Evolutionary conservation across 2,888 invertebrate genomes (phyloP), one percentile per base, ranked within the genome.

Genomic region (Meteorus colon): DNA sequence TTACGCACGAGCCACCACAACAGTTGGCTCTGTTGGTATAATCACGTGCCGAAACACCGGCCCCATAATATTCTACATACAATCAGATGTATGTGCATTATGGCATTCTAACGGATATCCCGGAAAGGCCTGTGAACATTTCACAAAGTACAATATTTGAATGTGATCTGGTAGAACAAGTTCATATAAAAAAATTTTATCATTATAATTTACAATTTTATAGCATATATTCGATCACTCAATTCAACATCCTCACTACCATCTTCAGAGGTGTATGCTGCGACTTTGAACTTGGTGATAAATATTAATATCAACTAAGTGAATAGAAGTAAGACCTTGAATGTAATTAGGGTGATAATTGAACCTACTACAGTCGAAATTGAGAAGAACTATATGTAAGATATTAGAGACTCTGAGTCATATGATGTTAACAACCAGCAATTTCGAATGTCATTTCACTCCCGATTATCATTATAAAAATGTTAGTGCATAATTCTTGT

Each of bases 1-100:
- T 76, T 69, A 76, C 76, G 76, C 76, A 76, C 76, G 76, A 73
- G 65, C 66, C 76, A 63, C 41, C 68, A 76, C 68, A 41, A 72
- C 72, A 67, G 72, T 76, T 76, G 75, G 60, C 72, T 67, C 45
- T 29, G 71, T 71, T 75, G 72, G 66, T 75, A 68, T 48, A 60
- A 59, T 76, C 76, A 76, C 76, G 68, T 72, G 68, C 59, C 67
- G 62, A 74, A 76, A 75, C 75, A 75, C 69, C 75, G 69, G 66
- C 71, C 60, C 45, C 37, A 70, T 75, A 66, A 12, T 41, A 12
- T 41, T 41, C 2, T 55, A 55, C n/a, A 55, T 55, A 55, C n/a
- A 55, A 6, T 19, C 19, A 55, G 5, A 55, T 4, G n/a, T 19
- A 55, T 19, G 4, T 19, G n/a, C 48, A 55, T 55, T 48, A 14